phyloP scores from a whole-genome alignment of 2,888 invertebrate species.

The Geotrupes spiniger region DNA sequence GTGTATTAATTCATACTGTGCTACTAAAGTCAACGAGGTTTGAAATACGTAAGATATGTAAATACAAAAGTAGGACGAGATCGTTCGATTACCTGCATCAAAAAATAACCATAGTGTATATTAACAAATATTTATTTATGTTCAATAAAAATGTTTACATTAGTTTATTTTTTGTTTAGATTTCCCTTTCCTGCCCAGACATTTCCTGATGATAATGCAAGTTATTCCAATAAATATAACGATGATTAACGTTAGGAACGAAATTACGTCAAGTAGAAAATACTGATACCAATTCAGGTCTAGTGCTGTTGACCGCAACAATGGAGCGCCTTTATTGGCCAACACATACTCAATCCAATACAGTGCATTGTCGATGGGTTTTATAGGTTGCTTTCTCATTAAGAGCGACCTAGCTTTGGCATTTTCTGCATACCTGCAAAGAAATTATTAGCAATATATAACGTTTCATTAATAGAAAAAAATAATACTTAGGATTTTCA shows the following conservation, averaged over 20 bases:
- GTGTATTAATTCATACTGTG: too few species aligned
- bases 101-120: too few species aligned
- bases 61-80: too few species aligned
- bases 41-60: too few species aligned
- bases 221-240: background rate
- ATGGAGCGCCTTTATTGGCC: constrained; percentile 27
- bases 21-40: too few species aligned
- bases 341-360: constrained; percentile 31
- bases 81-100: too few species aligned
- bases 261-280: constrained; percentile 26
- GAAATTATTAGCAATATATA: background rate
- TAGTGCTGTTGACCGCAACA: constrained; percentile 25
- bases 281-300: constrained; percentile 29
- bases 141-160: too few species aligned
- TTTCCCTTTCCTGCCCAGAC: too few species aligned
- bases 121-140: too few species aligned
- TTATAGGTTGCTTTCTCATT: constrained; percentile 24
- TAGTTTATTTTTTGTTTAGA: too few species aligned
- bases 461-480: too few species aligned
- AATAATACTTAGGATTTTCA: constrained; percentile 22
- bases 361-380: constrained; percentile 26
- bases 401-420: constrained; percentile 18
- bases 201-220: too few species aligned
- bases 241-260: constrained; percentile 7
- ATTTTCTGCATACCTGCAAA: constrained; percentile 19